Evolutionary conservation across 2,113 vertebrate species (phyloP).

Genomic region (Odontophorus gujanensis): DNA sequence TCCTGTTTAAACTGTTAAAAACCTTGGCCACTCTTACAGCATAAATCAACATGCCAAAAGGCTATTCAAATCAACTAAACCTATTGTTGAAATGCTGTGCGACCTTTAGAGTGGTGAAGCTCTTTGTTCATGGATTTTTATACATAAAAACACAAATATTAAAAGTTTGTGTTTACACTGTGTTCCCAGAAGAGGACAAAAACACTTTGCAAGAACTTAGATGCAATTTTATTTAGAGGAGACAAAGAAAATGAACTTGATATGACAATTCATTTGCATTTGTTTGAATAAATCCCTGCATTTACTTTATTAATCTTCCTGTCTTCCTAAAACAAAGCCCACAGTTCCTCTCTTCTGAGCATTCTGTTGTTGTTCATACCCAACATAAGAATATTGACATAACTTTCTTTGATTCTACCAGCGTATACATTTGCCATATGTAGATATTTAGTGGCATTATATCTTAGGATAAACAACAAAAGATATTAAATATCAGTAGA

Average conservation of each 20-base stretch:
- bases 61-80: slow-evolving; percentile 55
- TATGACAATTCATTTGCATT: background rate
- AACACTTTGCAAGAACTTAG: background rate
- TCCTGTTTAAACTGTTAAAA: slow-evolving; percentile 66
- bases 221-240: slow-evolving; percentile 26
- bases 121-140: slow-evolving; percentile 53
- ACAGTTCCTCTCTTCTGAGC: background rate
- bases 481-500: background rate
- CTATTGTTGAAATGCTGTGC: slow-evolving; percentile 46
- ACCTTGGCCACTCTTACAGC: slow-evolving; percentile 48
- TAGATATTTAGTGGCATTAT: background rate
- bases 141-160: slow-evolving; percentile 25
- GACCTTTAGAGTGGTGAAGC: slow-evolving; percentile 40
- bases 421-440: background rate
- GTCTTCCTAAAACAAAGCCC: background rate
- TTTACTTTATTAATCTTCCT: background rate
- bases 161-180: background rate
- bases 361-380: background rate
- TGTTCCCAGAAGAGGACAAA: background rate
- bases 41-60: slow-evolving; percentile 62
- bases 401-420: background rate
- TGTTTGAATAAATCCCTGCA: background rate
- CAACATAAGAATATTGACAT: background rate
- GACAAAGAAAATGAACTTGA: slow-evolving; percentile 23
- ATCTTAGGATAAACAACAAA: background rate